Base-by-base conservation (phyloP, 2,113 vertebrate genomes). In the Rostratula benghalensis region DNA sequence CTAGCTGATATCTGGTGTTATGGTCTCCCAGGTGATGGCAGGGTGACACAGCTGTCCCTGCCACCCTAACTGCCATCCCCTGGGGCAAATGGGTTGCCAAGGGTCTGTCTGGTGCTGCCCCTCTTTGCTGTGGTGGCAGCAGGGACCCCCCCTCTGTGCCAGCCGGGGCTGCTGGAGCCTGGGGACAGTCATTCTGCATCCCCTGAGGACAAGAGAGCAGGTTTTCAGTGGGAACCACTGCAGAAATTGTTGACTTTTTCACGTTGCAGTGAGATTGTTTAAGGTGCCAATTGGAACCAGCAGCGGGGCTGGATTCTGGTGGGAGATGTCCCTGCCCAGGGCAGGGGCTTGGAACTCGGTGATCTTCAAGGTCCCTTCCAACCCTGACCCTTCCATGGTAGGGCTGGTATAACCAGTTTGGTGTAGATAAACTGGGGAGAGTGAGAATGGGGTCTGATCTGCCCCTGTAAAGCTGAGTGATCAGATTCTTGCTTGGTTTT, bases 391-490 rank as follows among this genome's bases (percentile, higher is more conserved):
- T 46, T 46, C 46, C 18, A 13, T 46, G 46, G 46, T 69, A 51
- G 70, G 45, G 28, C 35, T 48, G 81, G 19, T 84, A 22, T 74
- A 69, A 89, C 80, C 69, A 50, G 45, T 67, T 56, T 67, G 60
- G 48, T 78, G 73, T 64, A 35, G 61, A 18, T 75, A 39, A 10
- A 39, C 39, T 39, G 39, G 43, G 43, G 43, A 43, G 43, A 13
- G 43, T 13, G 71, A 65, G 65, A 91, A 53, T 16, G 27, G 31
- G 28, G 48, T 73, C 86, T 94, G 73, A 75, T 82, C 43, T 87
- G 84, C 82, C 61, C 69, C 89, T 89, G 48, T 91, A 63, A 91
- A 89, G 57, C 45, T 73, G 69, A 89, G 48, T 48, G 69, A 79
- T 94, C 61, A 73, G 65, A 89, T 73, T 65, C 4, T 20, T 74